Percentiles rank a stretch among this genome's conserved stretches.
phyloP scores from a whole-genome alignment of 2,797 vertebrate genomes.

The Phataginus tetradactyla region DNA sequence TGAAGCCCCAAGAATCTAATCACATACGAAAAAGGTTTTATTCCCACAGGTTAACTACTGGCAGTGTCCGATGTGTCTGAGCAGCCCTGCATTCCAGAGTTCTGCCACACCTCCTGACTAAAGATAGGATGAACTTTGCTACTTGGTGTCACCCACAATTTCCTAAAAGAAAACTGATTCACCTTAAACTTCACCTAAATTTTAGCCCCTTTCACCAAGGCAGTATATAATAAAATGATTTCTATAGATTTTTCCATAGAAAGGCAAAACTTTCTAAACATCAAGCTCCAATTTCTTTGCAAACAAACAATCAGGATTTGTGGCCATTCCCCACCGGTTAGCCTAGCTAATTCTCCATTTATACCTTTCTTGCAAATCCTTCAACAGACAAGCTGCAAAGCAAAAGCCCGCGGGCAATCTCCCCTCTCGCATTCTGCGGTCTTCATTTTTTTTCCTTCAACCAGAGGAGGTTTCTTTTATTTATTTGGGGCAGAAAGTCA shows the following conservation, averaged over 20 bases:
- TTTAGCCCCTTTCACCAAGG: constrained; percentile 14
- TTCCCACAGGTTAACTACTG: constrained; percentile 52
- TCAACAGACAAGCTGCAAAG: background rate
- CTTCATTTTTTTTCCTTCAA: background rate
- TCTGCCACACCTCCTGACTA: background rate
- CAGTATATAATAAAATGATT: constrained; percentile 29
- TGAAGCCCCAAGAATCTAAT: constrained; percentile 62
- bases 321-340: background rate
- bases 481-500: background rate
- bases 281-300: background rate
- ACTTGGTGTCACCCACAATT: background rate
- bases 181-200: constrained; percentile 41
- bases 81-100: background rate
- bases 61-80: constrained; percentile 50
- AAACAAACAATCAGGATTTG: background rate
- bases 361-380: background rate
- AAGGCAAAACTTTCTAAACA: constrained; percentile 50
- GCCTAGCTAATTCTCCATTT: background rate
- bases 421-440: background rate
- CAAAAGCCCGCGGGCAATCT: background rate
- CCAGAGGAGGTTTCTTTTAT: background rate
- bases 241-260: constrained; percentile 19
- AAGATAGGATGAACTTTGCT: constrained; percentile 33
- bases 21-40: constrained; percentile 44
- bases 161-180: constrained; percentile 35